These are phyloP conservation scores for Patella pellucida DNA, from an alignment of 2,888 invertebrate species.

Conservation along the genomic window DNA sequence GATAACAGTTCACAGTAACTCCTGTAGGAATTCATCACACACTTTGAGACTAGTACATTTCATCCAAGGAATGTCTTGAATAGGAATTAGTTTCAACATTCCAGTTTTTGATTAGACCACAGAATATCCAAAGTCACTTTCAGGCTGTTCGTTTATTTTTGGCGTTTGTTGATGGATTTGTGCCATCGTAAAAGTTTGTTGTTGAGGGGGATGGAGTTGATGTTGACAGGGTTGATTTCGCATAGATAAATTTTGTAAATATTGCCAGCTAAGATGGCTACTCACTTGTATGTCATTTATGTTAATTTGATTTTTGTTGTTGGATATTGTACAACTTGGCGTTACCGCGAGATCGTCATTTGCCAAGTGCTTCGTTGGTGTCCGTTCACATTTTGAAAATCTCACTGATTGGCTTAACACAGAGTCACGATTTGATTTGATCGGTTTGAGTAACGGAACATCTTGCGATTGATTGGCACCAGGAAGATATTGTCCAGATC, in stretches of 20 bases:
- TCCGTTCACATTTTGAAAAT: neutral
- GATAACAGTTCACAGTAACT: too few species aligned
- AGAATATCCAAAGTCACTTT: slow-evolving; percentile 32
- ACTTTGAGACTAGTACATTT: neutral
- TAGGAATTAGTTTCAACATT: too few species aligned
- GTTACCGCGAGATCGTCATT: neutral
- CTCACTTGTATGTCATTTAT: slow-evolving; percentile 30
- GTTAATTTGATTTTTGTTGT: slow-evolving; percentile 1
- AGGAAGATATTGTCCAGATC: slow-evolving; percentile 49
- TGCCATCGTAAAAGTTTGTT: slow-evolving; percentile 28
- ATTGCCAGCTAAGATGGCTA: slow-evolving; percentile 38
- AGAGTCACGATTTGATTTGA: slow-evolving; percentile 30
- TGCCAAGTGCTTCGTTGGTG: neutral
- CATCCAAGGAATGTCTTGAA: slow-evolving; percentile 1
- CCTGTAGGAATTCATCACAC: too few species aligned
- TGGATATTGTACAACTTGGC: neutral
- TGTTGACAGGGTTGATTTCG: slow-evolving; percentile 24
- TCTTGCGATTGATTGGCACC: slow-evolving; percentile 36
- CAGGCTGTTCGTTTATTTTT: neutral
- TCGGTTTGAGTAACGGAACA: slow-evolving; percentile 53
- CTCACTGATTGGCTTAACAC: neutral
- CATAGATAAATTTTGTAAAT: slow-evolving; percentile 31
- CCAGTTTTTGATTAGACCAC: slow-evolving; percentile 29
- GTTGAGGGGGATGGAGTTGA: slow-evolving; percentile 14
- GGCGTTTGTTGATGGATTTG: slow-evolving; percentile 19